Conservation (phyloP, 2,113 vertebrate genomes). For the Pteruthius melanotis region DNA sequence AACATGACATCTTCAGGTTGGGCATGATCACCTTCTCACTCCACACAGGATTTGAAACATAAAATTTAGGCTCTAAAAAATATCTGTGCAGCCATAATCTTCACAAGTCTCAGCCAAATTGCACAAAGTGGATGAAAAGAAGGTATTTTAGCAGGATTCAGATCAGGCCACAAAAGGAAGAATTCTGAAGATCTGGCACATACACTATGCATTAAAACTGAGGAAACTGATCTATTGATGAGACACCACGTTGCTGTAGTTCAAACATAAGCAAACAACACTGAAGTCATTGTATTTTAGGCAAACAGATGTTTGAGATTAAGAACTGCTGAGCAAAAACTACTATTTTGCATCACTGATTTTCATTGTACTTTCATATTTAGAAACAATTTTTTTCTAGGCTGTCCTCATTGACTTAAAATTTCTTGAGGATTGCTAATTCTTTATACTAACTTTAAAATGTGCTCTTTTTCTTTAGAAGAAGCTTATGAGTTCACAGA, state of each 20-base stretch:
- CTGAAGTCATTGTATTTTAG: neutral
- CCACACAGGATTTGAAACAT: neutral
- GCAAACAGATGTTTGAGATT: neutral
- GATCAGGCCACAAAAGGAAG: neutral
- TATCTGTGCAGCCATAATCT: neutral
- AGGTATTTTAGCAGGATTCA: neutral
- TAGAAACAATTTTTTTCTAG: neutral
- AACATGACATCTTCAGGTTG: neutral
- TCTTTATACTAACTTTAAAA: neutral
- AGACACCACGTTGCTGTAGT: rapidly evolving
- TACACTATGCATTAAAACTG: neutral
- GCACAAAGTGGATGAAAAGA: neutral
- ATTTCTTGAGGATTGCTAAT: neutral
- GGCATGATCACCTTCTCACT: neutral
- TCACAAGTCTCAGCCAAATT: neutral
- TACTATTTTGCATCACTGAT: neutral
- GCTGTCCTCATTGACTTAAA: neutral
- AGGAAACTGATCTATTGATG: neutral
- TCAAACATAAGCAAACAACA: neutral
- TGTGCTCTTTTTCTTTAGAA: neutral
- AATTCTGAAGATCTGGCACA: neutral
- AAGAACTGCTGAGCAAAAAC: neutral
- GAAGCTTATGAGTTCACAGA: neutral
- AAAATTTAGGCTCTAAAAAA: neutral
- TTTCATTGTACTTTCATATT: neutral